These are phyloP conservation scores for Taxidea taxus DNA, from an alignment of 2,113 vertebrate species.

Conservation along the genomic window DNA sequence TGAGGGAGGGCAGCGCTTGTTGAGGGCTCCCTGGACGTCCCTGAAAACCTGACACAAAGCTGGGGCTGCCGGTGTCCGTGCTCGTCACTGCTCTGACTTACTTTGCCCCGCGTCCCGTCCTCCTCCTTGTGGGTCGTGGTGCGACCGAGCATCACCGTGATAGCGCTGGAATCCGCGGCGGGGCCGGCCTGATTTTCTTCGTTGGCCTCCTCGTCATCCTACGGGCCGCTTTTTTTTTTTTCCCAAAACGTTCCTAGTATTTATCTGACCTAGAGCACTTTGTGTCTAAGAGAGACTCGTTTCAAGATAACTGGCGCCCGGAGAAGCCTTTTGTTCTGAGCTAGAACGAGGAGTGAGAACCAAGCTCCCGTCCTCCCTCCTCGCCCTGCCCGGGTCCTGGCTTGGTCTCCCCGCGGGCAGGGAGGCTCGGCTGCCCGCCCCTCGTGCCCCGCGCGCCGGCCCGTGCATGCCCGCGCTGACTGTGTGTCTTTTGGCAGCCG, in stretches of 20 bases:
- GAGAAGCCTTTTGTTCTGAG: background rate
- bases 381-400: background rate
- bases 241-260: background rate
- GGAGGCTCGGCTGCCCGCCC: background rate
- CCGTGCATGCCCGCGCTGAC: constrained; percentile 59
- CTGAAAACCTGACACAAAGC: background rate
- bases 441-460: too few relatives aligned
- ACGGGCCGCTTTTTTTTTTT: background rate
- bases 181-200: background rate
- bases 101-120: background rate
- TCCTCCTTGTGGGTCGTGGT: background rate
- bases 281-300: background rate
- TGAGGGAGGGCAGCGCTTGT: background rate
- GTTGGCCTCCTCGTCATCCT: background rate
- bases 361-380: accelerated
- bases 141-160: background rate
- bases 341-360: background rate
- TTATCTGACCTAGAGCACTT: background rate
- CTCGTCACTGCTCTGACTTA: background rate
- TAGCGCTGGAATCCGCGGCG: too few relatives aligned
- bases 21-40: background rate
- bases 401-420: background rate
- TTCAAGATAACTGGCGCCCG: background rate
- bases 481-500: constrained; percentile 84
- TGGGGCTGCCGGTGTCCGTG: background rate